phyloP scores from a whole-genome alignment of 2,113 vertebrate genomes.

The Chionodraco myersi region DNA sequence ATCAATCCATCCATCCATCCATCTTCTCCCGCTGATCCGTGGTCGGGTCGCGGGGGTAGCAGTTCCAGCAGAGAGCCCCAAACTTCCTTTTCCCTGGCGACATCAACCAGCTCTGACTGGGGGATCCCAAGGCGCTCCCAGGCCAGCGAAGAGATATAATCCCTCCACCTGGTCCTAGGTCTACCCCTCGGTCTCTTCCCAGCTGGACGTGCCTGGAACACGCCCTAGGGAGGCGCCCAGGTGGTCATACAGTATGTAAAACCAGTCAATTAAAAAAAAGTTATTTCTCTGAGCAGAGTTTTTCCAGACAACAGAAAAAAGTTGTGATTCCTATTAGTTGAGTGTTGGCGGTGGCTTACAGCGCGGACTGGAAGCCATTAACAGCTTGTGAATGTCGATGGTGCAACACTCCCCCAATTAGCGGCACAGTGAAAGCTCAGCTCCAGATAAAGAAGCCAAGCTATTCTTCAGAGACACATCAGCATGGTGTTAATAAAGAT shows the following conservation, averaged over 20 bases:
- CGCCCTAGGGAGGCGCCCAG: too few relatives aligned
- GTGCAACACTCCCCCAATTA: constrained; percentile 72
- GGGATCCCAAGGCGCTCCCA: too few relatives aligned
- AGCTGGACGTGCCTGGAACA: too few relatives aligned
- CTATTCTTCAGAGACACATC: constrained; percentile 58
- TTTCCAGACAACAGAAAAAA: constrained; percentile 28
- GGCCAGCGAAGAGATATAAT: too few relatives aligned
- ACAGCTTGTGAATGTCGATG: constrained; percentile 75
- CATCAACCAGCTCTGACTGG: too few relatives aligned
- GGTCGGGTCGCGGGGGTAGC: too few relatives aligned
- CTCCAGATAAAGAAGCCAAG: constrained; percentile 51
- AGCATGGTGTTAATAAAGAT: constrained; percentile 43
- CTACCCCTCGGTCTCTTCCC: too few relatives aligned
- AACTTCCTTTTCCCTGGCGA: too few relatives aligned
- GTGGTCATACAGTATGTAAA: not conserved
- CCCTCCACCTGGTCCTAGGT: too few relatives aligned
- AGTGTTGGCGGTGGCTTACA: constrained; percentile 53
- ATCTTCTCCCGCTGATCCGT: too few relatives aligned
- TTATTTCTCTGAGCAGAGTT: not conserved
- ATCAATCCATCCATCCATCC: too few relatives aligned
- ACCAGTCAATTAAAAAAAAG: not conserved
- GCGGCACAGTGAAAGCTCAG: constrained; percentile 35
- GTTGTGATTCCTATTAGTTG: constrained; percentile 44
- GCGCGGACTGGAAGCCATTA: constrained; percentile 74
- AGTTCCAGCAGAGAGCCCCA: too few relatives aligned